These are phyloP conservation scores for Halyomorpha halys DNA, from an alignment of 1,140 invertebrate species.

Conservation along the genomic window DNA sequence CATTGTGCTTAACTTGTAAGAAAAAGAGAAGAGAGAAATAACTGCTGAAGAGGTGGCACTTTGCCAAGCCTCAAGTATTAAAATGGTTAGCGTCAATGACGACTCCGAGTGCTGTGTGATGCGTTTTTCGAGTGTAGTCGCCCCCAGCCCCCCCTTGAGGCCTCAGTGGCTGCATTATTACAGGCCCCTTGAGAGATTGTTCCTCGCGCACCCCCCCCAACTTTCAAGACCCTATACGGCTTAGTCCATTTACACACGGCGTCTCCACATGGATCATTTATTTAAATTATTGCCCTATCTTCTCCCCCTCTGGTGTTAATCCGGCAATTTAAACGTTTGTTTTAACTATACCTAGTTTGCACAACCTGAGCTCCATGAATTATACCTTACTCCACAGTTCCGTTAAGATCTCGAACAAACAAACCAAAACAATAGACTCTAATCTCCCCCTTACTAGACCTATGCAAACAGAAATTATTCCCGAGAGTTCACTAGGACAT, in stretches of 20 bases:
- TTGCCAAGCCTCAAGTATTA: conserved; percentile 9
- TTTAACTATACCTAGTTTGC: too few species aligned
- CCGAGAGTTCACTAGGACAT: too few species aligned
- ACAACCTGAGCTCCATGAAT: too few species aligned
- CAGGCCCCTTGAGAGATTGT: neutral
- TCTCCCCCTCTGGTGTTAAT: too few species aligned
- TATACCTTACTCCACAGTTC: too few species aligned
- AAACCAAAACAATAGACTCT: too few species aligned
- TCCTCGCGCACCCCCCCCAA: neutral
- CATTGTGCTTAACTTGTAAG: neutral
- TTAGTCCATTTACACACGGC: neutral
- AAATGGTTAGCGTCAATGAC: conserved; percentile 2
- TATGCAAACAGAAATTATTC: too few species aligned
- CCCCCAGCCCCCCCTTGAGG: neutral
- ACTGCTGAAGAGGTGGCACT: neutral
- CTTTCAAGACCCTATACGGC: neutral
- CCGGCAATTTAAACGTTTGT: too few species aligned
- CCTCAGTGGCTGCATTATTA: conserved; percentile 13
- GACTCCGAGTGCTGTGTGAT: conserved; percentile 12
- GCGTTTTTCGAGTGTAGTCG: conserved; percentile 11
- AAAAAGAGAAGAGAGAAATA: neutral
- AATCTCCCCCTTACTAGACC: too few species aligned
- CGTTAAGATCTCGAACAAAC: too few species aligned
- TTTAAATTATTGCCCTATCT: too few species aligned
- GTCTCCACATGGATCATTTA: too few species aligned